phyloP scores from a whole-genome alignment of 2,888 invertebrate species.

The Opisthograptis luteolata region DNA sequence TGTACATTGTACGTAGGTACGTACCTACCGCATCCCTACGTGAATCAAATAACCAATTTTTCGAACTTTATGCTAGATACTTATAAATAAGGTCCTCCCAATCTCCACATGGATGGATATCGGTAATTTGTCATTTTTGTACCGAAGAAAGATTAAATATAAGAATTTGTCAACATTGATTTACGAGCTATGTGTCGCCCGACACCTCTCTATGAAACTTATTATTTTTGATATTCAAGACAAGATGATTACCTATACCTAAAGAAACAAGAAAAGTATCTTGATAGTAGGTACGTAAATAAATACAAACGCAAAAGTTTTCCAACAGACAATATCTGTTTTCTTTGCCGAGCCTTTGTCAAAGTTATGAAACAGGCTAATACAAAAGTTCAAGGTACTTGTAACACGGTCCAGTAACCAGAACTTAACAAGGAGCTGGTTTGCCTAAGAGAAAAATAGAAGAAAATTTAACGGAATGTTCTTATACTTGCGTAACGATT shows the following conservation, averaged over 20 bases:
- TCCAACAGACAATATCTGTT: conserved; percentile 5
- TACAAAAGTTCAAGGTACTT: conserved; percentile 24
- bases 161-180: conserved; percentile 12
- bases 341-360: conserved; percentile 17
- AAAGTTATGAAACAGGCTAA: conserved; percentile 21
- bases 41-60: too few relatives aligned
- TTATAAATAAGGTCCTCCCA: too few relatives aligned
- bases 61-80: too few relatives aligned
- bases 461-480: conserved; percentile 6
- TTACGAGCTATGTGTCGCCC: conserved; percentile 1
- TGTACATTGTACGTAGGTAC: too few relatives aligned
- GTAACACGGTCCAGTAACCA: conserved; percentile 16
- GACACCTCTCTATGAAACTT: background rate
- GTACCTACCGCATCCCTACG: too few relatives aligned
- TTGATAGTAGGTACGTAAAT: too few relatives aligned
- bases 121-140: conserved; percentile 5
- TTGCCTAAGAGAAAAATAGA: conserved; percentile 11
- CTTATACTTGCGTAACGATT: conserved; percentile 9
- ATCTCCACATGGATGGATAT: too few relatives aligned
- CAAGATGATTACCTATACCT: too few relatives aligned
- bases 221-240: too few relatives aligned
- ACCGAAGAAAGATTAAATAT: conserved; percentile 8
- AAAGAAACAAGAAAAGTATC: too few relatives aligned
- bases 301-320: conserved; percentile 16
- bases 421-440: conserved; percentile 16